These are phyloP conservation scores for Narcine bancroftii DNA, from an alignment of 2,113 vertebrate genomes.

Conservation along the genomic window DNA sequence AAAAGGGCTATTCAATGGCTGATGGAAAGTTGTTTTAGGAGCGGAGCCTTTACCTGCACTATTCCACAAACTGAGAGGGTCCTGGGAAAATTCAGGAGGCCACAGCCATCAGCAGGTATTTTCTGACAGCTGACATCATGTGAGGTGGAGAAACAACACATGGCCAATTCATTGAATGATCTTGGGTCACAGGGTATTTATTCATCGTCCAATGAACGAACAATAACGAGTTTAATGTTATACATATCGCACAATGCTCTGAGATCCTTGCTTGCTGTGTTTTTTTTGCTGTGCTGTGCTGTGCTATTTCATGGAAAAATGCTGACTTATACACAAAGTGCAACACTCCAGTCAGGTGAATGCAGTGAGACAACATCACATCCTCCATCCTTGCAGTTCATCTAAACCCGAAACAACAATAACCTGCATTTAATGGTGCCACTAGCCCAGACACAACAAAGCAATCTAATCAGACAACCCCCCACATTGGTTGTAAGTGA, in stretches of 20 bases:
- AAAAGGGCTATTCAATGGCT: background rate
- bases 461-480: background rate
- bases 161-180: background rate
- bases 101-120: background rate
- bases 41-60: background rate
- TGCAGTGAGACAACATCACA: background rate
- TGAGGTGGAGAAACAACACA: background rate
- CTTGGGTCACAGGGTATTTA: background rate
- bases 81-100: background rate
- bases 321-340: no score
- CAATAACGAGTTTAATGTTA: no score
- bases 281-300: no score
- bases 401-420: background rate
- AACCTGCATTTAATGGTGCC: background rate
- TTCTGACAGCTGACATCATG: background rate
- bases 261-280: no score
- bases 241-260: no score
- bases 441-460: no score
- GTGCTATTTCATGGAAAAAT: no score
- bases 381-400: background rate
- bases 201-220: background rate
- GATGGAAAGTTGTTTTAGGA: background rate
- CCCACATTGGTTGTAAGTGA: no score
- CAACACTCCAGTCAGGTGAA: background rate
- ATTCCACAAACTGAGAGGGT: background rate